Conservation (phyloP, 2,113 vertebrate species). For the Drymodes brunneopygia region DNA sequence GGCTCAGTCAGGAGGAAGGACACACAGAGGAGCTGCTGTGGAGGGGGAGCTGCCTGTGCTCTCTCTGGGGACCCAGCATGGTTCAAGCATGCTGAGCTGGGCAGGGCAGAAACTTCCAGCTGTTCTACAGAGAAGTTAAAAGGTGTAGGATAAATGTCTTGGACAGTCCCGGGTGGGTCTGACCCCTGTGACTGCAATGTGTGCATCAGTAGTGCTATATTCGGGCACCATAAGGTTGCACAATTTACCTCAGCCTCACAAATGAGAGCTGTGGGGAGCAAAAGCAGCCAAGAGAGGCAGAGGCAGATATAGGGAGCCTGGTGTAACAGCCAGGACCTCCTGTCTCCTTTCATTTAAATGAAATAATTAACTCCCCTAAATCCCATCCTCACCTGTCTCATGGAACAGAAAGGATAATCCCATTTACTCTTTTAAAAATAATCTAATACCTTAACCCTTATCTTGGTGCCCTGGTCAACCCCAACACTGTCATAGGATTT, state of each 20-base stretch:
- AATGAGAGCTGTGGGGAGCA: neutral
- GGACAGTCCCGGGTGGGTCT: neutral
- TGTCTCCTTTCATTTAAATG: neutral
- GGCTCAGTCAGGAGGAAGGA: neutral
- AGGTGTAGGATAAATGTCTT: neutral
- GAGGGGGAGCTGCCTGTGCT: neutral
- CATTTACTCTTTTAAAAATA: neutral
- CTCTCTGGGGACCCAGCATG: accelerated
- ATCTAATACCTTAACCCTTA: neutral
- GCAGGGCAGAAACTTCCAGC: neutral
- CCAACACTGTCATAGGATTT: neutral
- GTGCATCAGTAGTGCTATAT: accelerated
- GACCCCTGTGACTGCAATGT: neutral
- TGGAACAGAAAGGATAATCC: neutral
- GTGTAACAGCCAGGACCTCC: neutral
- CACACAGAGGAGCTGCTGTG: neutral
- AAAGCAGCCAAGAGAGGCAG: neutral
- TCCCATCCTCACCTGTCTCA: neutral
- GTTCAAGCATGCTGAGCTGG: neutral
- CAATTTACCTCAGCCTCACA: neutral
- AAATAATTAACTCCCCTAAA: neutral
- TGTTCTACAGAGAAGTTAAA: neutral
- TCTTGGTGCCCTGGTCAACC: neutral
- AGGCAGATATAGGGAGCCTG: neutral
- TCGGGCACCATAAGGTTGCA: neutral